phyloP scores from a whole-genome alignment of 2,888 invertebrate species.

The Prostheceraeus crozeri region DNA sequence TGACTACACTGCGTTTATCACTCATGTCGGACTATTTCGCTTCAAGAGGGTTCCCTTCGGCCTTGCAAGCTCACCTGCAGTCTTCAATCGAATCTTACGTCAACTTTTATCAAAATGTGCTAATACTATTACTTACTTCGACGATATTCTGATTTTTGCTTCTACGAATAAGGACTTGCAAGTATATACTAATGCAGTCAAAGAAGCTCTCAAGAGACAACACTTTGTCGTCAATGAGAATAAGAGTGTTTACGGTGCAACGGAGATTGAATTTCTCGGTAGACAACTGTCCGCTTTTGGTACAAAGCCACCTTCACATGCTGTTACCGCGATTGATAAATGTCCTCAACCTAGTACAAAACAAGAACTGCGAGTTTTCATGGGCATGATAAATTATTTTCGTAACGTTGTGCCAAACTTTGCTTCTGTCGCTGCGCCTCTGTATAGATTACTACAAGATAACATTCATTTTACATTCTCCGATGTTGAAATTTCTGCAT shows the following conservation, averaged over 20 bases:
- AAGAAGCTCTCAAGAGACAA: conserved; percentile 1
- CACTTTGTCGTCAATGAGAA: neutral
- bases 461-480: too few relatives aligned
- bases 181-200: neutral
- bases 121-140: conserved; percentile 14
- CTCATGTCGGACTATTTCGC: too few relatives aligned
- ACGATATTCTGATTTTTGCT: conserved; percentile 27
- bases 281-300: too few relatives aligned
- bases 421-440: conserved; percentile 9
- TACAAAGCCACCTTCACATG: too few relatives aligned
- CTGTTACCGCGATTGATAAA: too few relatives aligned
- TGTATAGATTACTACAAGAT: conserved; percentile 6
- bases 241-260: conserved; percentile 22
- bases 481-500: too few relatives aligned
- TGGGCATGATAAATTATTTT: conserved; percentile 24
- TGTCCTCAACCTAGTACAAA: conserved; percentile 13
- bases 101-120: conserved; percentile 5
- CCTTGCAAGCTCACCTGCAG: conserved; percentile 10
- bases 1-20: too few relatives aligned
- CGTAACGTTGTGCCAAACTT: conserved; percentile 3
- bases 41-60: too few relatives aligned
- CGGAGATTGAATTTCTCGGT: conserved; percentile 20
- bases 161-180: conserved; percentile 2
- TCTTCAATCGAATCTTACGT: conserved; percentile 17
- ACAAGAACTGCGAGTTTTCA: conserved; percentile 12